Evolutionary conservation across 37 sponge, comb jelly and placozoan genomes (phyloP).

Genomic region (Halisarca cf. caerulea): DNA sequence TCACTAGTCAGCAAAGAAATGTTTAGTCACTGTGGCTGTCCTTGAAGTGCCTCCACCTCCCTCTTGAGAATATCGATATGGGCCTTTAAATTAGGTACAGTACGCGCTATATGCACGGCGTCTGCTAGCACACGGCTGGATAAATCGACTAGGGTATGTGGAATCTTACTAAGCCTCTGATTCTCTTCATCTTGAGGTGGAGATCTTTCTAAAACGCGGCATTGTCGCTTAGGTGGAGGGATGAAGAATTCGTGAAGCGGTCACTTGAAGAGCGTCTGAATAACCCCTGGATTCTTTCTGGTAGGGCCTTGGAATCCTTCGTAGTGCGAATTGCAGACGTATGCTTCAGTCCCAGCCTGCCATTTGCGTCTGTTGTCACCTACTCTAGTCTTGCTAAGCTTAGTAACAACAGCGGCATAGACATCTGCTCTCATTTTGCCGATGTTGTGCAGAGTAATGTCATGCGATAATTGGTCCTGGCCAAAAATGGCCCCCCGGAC

Average conservation of each 20-base stretch:
- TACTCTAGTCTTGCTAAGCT: not conserved
- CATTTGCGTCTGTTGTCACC: not conserved
- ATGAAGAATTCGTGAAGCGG: conserved; percentile 16
- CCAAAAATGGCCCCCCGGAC: too few relatives aligned
- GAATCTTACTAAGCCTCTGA: too few relatives aligned
- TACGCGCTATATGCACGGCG: too few relatives aligned
- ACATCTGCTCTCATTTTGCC: not conserved
- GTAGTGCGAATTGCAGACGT: conserved; percentile 13
- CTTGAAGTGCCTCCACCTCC: not conserved
- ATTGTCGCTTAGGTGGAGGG: not conserved
- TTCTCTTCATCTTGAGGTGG: not conserved
- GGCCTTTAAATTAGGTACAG: too few relatives aligned
- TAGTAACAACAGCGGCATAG: not conserved
- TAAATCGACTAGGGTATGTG: too few relatives aligned
- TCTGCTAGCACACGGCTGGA: too few relatives aligned
- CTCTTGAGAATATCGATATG: not conserved
- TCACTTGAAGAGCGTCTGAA: not conserved
- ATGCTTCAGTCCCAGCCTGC: conserved; percentile 15
- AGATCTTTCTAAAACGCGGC: not conserved
- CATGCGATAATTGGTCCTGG: too few relatives aligned
- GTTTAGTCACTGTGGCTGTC: too few relatives aligned
- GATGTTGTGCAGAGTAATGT: conserved; percentile 11
- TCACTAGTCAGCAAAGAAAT: too few relatives aligned
- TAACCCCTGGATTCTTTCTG: not conserved
- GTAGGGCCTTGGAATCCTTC: conserved; percentile 8